Conservation (phyloP, 2,888 invertebrate genomes). For the Cantharis rufa region DNA sequence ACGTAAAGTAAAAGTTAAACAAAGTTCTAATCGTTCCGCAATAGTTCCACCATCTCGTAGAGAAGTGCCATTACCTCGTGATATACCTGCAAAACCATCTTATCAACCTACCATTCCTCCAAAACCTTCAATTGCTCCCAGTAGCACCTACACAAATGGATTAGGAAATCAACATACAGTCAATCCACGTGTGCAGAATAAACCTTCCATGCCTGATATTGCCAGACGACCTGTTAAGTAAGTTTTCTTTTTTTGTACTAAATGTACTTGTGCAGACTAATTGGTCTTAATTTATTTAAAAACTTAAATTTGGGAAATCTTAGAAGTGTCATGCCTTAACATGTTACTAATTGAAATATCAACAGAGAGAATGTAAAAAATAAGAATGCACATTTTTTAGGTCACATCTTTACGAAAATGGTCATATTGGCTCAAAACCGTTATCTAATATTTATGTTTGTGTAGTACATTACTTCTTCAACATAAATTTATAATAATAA, state of each 20-base stretch:
- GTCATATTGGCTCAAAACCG: neutral
- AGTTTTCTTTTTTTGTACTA: constrained; percentile 5
- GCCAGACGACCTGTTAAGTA: constrained; percentile 65
- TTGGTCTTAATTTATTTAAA: neutral
- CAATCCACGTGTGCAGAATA: constrained; percentile 56
- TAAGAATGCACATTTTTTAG: neutral
- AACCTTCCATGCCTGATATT: constrained; percentile 65
- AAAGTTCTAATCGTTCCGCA: constrained; percentile 41
- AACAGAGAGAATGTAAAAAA: neutral
- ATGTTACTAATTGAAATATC: neutral
- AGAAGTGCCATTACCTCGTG: constrained; percentile 49
- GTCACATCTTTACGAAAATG: neutral
- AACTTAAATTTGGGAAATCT: neutral
- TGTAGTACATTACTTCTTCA: neutral
- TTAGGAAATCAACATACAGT: constrained; percentile 53
- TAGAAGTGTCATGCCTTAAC: neutral
- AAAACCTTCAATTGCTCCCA: constrained; percentile 36
- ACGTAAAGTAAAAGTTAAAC: constrained; percentile 81
- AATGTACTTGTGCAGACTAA: neutral
- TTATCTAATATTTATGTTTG: neutral
- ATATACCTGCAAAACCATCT: constrained; percentile 47
- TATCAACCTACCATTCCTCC: constrained; percentile 51
- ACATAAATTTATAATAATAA: neutral
- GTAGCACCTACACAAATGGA: constrained; percentile 45
- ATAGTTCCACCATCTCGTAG: constrained; percentile 38